Percentiles rank a stretch among this genome's conserved stretches.
Conservation (phyloP, 2,888 invertebrate species). For the Heliconius ethilla region DNA sequence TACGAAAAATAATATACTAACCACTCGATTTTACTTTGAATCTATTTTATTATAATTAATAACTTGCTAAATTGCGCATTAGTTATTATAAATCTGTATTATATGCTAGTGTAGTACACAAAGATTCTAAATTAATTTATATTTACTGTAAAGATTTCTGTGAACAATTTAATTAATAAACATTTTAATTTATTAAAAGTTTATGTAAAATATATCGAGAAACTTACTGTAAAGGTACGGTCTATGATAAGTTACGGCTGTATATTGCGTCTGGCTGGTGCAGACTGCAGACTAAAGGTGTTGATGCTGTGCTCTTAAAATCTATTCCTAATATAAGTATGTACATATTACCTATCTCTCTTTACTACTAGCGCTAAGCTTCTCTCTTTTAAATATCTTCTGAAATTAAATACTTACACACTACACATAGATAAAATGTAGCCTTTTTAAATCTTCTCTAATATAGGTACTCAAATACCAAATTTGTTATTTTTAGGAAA, state of each 20-base stretch:
- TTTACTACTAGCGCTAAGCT: conserved; percentile 20
- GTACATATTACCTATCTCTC: background rate
- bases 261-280: conserved; percentile 30
- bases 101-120: background rate
- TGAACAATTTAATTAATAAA: background rate
- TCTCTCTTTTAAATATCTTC: conserved; percentile 2
- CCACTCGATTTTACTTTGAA: background rate
- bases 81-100: background rate
- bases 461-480: background rate
- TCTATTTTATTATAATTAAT: background rate
- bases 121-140: conserved; percentile 19
- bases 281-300: conserved; percentile 27
- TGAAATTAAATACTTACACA: conserved; percentile 11
- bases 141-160: background rate
- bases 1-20: too few species aligned
- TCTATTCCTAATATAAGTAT: conserved; percentile 22
- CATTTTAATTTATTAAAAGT: background rate
- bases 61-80: background rate
- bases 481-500: background rate
- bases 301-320: conserved; percentile 20
- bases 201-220: background rate
- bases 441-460: conserved; percentile 4
- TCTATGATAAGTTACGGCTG: conserved; percentile 6
- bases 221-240: background rate
- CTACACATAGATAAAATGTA: background rate